Conservation (phyloP, 2,888 invertebrate genomes). For the Seira ritae region DNA sequence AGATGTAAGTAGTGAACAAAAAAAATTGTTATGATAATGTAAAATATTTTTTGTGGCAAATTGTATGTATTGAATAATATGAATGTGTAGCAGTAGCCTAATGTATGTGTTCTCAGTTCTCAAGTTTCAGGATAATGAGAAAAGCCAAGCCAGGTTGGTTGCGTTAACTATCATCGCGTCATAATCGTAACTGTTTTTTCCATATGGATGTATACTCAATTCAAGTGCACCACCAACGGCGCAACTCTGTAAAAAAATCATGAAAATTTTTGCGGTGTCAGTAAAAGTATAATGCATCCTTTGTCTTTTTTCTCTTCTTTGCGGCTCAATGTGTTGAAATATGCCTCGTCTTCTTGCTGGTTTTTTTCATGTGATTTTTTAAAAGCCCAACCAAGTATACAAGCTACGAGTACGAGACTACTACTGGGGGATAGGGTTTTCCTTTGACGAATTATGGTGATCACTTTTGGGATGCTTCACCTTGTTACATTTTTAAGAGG, state of each 20-base stretch:
- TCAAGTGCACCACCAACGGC: constrained; percentile 1
- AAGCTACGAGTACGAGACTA: too few relatives aligned
- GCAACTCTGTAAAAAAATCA: background rate
- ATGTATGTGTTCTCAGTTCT: too few relatives aligned
- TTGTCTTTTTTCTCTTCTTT: constrained; percentile 6
- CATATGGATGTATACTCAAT: background rate
- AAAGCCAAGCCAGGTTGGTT: constrained; percentile 4
- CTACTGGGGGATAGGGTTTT: too few relatives aligned
- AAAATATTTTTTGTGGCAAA: background rate
- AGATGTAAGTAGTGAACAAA: background rate
- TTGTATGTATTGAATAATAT: background rate
- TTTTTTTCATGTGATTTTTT: background rate
- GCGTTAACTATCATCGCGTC: too few relatives aligned
- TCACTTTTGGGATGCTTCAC: too few relatives aligned
- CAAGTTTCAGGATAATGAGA: constrained; percentile 2
- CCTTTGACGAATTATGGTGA: too few relatives aligned
- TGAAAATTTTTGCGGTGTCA: constrained; percentile 15
- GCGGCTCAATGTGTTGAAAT: background rate
- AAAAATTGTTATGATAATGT: constrained; percentile 10
- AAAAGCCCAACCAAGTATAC: background rate
- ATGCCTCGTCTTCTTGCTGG: background rate
- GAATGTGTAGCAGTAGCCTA: background rate
- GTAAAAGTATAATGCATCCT: constrained; percentile 15
- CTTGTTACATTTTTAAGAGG: too few relatives aligned
- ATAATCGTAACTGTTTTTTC: too few relatives aligned